Conservation (phyloP, 2,113 vertebrate genomes). For the Lota lota region DNA sequence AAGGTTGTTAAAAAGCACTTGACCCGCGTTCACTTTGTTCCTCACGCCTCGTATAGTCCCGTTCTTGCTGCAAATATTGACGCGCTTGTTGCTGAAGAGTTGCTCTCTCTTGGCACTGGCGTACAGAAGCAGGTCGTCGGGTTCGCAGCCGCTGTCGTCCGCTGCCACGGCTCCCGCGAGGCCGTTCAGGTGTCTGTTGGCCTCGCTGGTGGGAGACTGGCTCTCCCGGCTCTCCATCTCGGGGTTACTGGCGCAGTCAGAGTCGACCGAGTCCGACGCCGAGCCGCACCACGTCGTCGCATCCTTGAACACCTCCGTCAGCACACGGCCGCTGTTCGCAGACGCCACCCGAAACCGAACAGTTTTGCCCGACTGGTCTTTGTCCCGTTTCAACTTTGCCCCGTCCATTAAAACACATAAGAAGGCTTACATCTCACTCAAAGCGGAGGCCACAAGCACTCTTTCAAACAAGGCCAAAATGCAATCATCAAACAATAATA, state of each 20-base stretch:
- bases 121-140: slow-evolving; percentile 84
- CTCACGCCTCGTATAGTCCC: slow-evolving; percentile 94
- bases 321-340: slow-evolving; percentile 88
- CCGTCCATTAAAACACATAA: slow-evolving; percentile 64
- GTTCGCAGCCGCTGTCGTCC: slow-evolving; percentile 80
- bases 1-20: slow-evolving; percentile 93
- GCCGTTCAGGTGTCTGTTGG: slow-evolving; percentile 81
- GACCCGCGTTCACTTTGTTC: slow-evolving; percentile 97
- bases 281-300: slow-evolving; percentile 60
- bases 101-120: slow-evolving; percentile 83
- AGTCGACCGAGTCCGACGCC: slow-evolving; percentile 78
- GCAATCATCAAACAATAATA: slow-evolving; percentile 45
- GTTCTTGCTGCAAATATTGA: slow-evolving; percentile 98
- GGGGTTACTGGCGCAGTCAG: slow-evolving; percentile 78
- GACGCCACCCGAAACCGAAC: slow-evolving; percentile 92
- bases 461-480: slow-evolving; percentile 24
- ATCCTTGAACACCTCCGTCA: slow-evolving; percentile 89
- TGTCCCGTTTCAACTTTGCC: slow-evolving; percentile 52
- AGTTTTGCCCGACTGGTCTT: slow-evolving; percentile 72
- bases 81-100: slow-evolving; percentile 82
- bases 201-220: slow-evolving; percentile 69
- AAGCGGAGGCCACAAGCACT: slow-evolving; percentile 26
- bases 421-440: slow-evolving; percentile 67
- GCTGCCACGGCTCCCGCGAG: slow-evolving; percentile 44
- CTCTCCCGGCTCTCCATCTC: slow-evolving; percentile 72